phyloP scores from a whole-genome alignment of 1,140 invertebrate genomes.

The Aphelinus atriplicis region DNA sequence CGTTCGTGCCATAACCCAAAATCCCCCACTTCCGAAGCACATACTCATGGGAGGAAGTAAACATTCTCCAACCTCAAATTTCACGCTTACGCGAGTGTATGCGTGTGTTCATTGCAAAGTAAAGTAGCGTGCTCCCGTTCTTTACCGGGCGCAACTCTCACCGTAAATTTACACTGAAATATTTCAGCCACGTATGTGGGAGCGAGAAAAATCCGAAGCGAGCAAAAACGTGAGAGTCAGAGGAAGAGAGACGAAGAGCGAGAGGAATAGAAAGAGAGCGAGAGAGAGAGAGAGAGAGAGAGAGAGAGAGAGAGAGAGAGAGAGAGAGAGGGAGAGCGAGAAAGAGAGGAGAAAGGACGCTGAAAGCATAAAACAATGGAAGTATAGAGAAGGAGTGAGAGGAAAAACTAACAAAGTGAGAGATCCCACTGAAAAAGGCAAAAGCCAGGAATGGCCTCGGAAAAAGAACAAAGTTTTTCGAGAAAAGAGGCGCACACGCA shows the following conservation, averaged over 20 bases:
- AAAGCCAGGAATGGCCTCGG: not conserved
- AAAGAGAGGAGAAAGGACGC: not conserved
- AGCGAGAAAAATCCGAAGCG: not conserved
- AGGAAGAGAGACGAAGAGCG: not conserved
- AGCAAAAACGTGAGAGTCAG: slow-evolving; percentile 24
- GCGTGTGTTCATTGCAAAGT: too few relatives aligned
- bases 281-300: slow-evolving; percentile 2
- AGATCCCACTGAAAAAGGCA: not conserved
- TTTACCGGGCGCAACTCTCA: not conserved
- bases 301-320: not conserved
- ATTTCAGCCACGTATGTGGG: slow-evolving; percentile 5
- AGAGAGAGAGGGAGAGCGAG: not conserved
- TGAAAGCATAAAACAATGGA: slow-evolving; percentile 11
- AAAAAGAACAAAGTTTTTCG: slow-evolving; percentile 9
- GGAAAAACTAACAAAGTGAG: slow-evolving; percentile 12
- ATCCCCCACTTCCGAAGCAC: too few relatives aligned
- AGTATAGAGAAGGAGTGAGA: slow-evolving; percentile 6
- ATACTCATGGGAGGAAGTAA: too few relatives aligned
- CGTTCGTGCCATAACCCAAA: too few relatives aligned
- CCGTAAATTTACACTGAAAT: slow-evolving; percentile 30
- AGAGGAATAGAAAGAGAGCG: slow-evolving; percentile 13
- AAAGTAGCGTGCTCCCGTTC: not conserved
- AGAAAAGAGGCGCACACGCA: slow-evolving; percentile 12
- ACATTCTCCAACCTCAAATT: too few relatives aligned
- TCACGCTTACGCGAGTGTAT: too few relatives aligned